phyloP scores from a whole-genome alignment of 1,140 invertebrate genomes.

The Microplitis demolitor region DNA sequence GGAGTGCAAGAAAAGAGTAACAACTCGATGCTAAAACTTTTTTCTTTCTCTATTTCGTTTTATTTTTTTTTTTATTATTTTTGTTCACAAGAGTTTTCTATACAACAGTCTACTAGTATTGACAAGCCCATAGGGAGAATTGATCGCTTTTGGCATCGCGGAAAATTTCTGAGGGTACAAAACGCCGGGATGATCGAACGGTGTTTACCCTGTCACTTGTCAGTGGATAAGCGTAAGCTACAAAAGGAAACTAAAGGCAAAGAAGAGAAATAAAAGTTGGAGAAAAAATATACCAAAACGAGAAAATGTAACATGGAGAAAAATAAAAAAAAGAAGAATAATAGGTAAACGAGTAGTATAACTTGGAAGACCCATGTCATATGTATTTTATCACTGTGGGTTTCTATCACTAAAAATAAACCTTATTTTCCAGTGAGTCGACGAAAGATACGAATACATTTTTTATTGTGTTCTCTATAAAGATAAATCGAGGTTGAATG shows the following conservation, averaged over 20 bases:
- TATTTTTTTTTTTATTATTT: neutral
- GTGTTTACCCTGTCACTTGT: slow-evolving; percentile 29
- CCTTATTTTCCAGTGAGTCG: neutral
- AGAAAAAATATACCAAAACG: neutral
- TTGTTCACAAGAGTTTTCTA: neutral
- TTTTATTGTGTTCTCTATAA: neutral
- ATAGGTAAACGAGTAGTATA: neutral
- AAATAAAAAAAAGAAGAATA: neutral
- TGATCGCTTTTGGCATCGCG: slow-evolving; percentile 13
- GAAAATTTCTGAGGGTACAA: slow-evolving; percentile 21
- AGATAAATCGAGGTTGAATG: neutral
- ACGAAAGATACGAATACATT: neutral
- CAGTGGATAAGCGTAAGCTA: slow-evolving; percentile 18
- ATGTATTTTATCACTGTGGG: neutral
- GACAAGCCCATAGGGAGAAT: slow-evolving; percentile 26
- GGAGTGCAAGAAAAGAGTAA: neutral
- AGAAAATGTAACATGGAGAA: neutral
- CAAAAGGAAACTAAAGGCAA: slow-evolving; percentile 1
- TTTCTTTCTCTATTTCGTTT: neutral
- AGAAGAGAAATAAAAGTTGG: neutral
- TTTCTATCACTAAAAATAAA: neutral
- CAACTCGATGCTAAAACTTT: neutral
- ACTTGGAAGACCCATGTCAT: neutral
- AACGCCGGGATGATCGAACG: slow-evolving; percentile 28
- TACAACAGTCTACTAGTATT: neutral